These are phyloP conservation scores for Drosophila anceps DNA, from an alignment of 2,888 invertebrate genomes.

Conservation along the genomic window DNA sequence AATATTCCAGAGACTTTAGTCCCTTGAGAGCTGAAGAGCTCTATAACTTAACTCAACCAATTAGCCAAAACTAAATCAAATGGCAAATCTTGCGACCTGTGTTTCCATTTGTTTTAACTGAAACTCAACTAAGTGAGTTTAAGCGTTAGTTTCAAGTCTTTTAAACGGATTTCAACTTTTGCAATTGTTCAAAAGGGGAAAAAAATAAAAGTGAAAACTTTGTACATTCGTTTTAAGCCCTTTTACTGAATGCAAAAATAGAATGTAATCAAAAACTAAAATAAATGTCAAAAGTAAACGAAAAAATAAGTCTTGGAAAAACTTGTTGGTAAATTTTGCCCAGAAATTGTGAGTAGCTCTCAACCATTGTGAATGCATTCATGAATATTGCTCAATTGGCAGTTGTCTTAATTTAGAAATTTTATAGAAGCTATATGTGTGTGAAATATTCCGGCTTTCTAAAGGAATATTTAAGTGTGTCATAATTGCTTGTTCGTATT, in stretches of 20 bases:
- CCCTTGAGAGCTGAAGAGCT: background rate
- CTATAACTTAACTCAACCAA: background rate
- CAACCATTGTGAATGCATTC: background rate
- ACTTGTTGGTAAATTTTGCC: conserved; percentile 1
- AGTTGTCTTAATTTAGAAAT: conserved; percentile 6
- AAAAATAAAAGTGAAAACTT: conserved; percentile 12
- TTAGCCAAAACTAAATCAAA: background rate
- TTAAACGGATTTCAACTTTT: conserved; percentile 11
- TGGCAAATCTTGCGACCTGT: conserved; percentile 7
- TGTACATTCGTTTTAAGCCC: conserved; percentile 7
- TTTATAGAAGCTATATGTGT: background rate
- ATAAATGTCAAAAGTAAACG: background rate
- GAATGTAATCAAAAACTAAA: conserved; percentile 7
- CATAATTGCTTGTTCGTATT: background rate
- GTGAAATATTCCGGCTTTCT: background rate
- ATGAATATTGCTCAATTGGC: background rate
- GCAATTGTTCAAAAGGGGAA: background rate
- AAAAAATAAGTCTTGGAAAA: background rate
- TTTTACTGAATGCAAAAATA: conserved; percentile 15
- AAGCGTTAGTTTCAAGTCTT: conserved; percentile 18
- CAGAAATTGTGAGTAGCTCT: conserved; percentile 11
- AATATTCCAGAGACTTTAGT: background rate
- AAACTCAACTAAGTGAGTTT: conserved; percentile 25
- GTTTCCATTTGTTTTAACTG: conserved; percentile 6
- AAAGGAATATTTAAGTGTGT: background rate